A percentile compares a stretch with the other conserved stretches of the same genome.
phyloP scores from a whole-genome alignment of 2,797 vertebrate genomes.

The Rhadinocentrus ornatus region DNA sequence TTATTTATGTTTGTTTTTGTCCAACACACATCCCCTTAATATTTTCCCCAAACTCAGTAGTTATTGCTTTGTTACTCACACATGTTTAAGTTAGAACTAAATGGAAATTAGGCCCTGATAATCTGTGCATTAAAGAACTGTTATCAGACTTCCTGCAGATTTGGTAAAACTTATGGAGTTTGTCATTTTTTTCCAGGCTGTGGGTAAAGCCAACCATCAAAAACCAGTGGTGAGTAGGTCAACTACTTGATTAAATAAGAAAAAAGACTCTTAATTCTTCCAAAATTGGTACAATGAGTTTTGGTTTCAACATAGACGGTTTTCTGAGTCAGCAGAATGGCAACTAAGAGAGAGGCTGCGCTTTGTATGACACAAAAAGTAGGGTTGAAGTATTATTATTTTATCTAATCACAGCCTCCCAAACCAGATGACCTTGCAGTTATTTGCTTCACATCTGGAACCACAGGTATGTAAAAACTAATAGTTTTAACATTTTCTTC shows the following conservation, averaged over 20 bases:
- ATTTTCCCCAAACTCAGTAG: neutral
- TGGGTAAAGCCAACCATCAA: slow-evolving; percentile 75
- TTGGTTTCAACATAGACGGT: neutral
- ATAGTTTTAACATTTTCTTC: neutral
- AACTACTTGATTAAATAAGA: neutral
- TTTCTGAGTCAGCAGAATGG: neutral
- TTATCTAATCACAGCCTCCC: slow-evolving; percentile 85
- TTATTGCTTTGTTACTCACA: neutral
- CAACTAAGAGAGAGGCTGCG: neutral
- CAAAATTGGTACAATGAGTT: neutral
- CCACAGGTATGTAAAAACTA: slow-evolving; percentile 86
- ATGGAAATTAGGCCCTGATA: slow-evolving; percentile 9
- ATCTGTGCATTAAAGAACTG: neutral
- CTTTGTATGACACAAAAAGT: slow-evolving; percentile 4
- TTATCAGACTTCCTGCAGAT: slow-evolving; percentile 3
- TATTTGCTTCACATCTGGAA: slow-evolving; percentile 98
- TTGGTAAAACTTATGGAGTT: neutral
- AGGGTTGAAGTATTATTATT: neutral
- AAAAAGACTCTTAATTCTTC: neutral
- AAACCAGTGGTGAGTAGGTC: slow-evolving; percentile 74
- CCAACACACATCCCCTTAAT: neutral
- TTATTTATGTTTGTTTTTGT: neutral
- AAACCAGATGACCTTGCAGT: slow-evolving; percentile 91
- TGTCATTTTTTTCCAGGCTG: slow-evolving; percentile 58
- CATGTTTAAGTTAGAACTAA: neutral